These are phyloP conservation scores for Drosophila setifemur DNA, from an alignment of 1,140 invertebrate genomes.

Conservation along the genomic window DNA sequence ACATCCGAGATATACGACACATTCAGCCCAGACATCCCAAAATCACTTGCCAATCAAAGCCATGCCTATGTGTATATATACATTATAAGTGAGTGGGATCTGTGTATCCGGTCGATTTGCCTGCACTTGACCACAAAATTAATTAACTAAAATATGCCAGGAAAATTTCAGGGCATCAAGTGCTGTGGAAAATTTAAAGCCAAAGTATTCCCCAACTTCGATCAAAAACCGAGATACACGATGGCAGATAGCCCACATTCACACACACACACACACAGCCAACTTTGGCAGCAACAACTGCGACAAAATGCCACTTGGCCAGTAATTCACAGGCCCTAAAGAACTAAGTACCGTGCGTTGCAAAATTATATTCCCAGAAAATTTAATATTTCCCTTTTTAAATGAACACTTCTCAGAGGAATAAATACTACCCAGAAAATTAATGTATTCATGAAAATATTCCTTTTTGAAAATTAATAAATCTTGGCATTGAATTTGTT, in stretches of 20 bases:
- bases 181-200: slow-evolving; percentile 39
- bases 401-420: too few relatives aligned
- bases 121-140: slow-evolving; percentile 70
- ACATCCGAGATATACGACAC: neutral
- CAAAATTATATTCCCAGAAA: neutral
- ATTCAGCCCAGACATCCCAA: slow-evolving; percentile 14
- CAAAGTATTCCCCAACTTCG: slow-evolving; percentile 16
- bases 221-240: slow-evolving; percentile 67
- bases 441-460: too few relatives aligned
- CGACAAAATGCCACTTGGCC: slow-evolving; percentile 67
- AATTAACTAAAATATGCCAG: slow-evolving; percentile 73
- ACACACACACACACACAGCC: neutral
- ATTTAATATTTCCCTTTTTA: too few relatives aligned
- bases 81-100: too few relatives aligned
- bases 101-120: slow-evolving; percentile 41
- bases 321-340: slow-evolving; percentile 20
- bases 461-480: too few relatives aligned
- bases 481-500: too few relatives aligned
- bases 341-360: neutral
- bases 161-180: neutral
- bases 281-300: slow-evolving; percentile 44
- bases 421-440: too few relatives aligned
- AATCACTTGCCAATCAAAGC: slow-evolving; percentile 63
- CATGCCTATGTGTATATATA: neutral
- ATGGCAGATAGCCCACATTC: slow-evolving; percentile 5